Evolutionary conservation across 2,888 invertebrate species (phyloP), one percentile per base, ranked within the genome.

Genomic region (Parnassius smintheus): DNA sequence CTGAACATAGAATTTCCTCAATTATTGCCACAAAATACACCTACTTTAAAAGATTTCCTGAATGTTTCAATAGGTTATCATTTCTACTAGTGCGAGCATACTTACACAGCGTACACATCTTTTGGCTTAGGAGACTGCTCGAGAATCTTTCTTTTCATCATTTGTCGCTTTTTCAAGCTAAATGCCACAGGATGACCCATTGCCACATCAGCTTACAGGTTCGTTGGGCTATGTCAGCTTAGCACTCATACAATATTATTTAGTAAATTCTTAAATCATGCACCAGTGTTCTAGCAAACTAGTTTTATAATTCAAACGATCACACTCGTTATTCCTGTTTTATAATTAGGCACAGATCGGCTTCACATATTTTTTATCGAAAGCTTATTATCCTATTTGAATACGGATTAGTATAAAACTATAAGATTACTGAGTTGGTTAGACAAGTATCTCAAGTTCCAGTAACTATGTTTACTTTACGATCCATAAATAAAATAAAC

Each of bases 281-380:
- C n/a, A 56, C 44, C 9, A 13, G 44, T 35, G 41, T 12, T 35
- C 10, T 45, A 46, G 4, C 41, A 61, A 61, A 61, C 61, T 45
- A 46, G 51, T 56, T 51, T 56, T 3, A 50, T 22, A 56, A 56
- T 50, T 50, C 42, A 12, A 61, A 61, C 13, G 49, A n/a, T 4
- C 44, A 46, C 10, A 55, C 56, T 56, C 9, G 56, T 46, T 25
- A 35, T 46, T 61, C 61, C 46, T 61, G 61, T 61, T 56, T 56
- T 56, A 54, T 56, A 51, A 61, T 51, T 56, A 46, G 53, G 35
- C 44, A 44, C 44, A 51, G 44, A 41, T 59, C 41, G 41, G 9
- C 52, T 51, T 45, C 22, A 45, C 13, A 58, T n/a, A n/a, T 59
- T 58, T 50, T 51, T 59, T 25, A 18, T 45, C 18, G 2, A 18